Conservation (phyloP, 1,140 invertebrate genomes). For the Drosophila pectinifera region DNA sequence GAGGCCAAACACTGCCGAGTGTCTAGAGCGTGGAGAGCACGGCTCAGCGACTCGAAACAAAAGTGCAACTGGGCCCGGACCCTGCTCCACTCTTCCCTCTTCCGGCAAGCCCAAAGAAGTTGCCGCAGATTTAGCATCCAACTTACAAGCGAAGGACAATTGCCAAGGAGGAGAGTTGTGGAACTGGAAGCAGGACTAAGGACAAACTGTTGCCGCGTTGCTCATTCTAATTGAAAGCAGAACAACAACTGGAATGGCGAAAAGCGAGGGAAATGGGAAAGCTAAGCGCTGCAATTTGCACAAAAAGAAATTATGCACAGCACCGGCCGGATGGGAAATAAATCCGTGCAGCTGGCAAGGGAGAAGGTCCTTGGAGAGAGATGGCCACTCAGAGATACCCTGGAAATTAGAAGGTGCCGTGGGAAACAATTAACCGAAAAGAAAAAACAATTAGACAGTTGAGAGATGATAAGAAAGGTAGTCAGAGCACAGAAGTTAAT, state of each 20-base stretch:
- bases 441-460: slow-evolving; percentile 30
- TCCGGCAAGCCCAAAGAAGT: slow-evolving; percentile 54
- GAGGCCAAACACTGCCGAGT: slow-evolving; percentile 33
- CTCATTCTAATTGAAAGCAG: slow-evolving; percentile 70
- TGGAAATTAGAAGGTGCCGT: slow-evolving; percentile 36
- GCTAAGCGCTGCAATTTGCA: slow-evolving; percentile 68
- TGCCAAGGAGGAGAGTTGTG: slow-evolving; percentile 22
- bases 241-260: slow-evolving; percentile 29
- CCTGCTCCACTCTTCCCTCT: neutral
- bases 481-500: neutral
- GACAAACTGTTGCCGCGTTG: slow-evolving; percentile 67
- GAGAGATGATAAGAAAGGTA: slow-evolving; percentile 5
- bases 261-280: slow-evolving; percentile 24
- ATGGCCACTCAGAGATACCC: slow-evolving; percentile 46
- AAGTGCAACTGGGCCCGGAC: slow-evolving; percentile 49
- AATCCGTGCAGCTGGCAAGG: slow-evolving; percentile 10
- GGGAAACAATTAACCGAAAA: slow-evolving; percentile 26
- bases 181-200: slow-evolving; percentile 18
- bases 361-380: slow-evolving; percentile 29
- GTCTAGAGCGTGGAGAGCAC: slow-evolving; percentile 46
- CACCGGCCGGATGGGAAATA: slow-evolving; percentile 21
- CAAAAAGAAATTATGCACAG: slow-evolving; percentile 68
- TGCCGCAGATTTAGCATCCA: slow-evolving; percentile 63
- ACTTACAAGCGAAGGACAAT: slow-evolving; percentile 64
- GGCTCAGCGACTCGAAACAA: slow-evolving; percentile 77